Conservation (phyloP, 1,140 invertebrate species). For the Pararge aegeria region DNA sequence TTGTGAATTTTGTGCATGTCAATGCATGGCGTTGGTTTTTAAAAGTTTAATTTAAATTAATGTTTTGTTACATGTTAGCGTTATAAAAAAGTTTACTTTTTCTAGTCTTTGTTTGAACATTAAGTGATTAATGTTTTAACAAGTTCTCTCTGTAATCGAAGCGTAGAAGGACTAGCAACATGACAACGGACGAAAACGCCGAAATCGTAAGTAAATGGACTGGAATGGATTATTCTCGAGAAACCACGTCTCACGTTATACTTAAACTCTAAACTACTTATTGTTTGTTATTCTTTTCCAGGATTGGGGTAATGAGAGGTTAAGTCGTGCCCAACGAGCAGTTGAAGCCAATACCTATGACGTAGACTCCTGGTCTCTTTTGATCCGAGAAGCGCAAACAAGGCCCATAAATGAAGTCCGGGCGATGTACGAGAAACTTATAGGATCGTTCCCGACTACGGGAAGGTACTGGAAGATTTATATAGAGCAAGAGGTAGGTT, state of each 20-base stretch:
- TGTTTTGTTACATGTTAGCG: not conserved
- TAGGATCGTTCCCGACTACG: constrained; percentile 95
- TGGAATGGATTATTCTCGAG: not conserved
- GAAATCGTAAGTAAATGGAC: constrained; percentile 49
- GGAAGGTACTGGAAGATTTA: constrained; percentile 99
- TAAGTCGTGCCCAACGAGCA: constrained; percentile 88
- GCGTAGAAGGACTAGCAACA: not conserved
- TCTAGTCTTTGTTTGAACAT: not conserved
- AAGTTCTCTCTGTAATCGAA: not conserved
- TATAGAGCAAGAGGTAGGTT: constrained; percentile 96
- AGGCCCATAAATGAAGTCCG: constrained; percentile 95
- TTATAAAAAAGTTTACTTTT: not conserved
- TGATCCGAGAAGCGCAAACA: constrained; percentile 95
- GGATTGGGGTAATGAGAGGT: constrained; percentile 93
- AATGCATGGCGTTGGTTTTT: not conserved
- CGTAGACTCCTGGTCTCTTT: constrained; percentile 97
- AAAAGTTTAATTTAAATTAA: too few relatives aligned
- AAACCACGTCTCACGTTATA: not conserved
- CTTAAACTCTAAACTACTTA: not conserved
- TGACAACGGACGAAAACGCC: constrained; percentile 41
- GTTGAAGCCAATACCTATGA: constrained; percentile 94
- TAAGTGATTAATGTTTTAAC: not conserved
- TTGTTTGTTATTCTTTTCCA: constrained; percentile 46
- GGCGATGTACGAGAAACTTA: constrained; percentile 95
- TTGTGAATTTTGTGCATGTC: too few relatives aligned